Evolutionary conservation across 2,113 vertebrate species (phyloP).

Genomic region (Limanda limanda): DNA sequence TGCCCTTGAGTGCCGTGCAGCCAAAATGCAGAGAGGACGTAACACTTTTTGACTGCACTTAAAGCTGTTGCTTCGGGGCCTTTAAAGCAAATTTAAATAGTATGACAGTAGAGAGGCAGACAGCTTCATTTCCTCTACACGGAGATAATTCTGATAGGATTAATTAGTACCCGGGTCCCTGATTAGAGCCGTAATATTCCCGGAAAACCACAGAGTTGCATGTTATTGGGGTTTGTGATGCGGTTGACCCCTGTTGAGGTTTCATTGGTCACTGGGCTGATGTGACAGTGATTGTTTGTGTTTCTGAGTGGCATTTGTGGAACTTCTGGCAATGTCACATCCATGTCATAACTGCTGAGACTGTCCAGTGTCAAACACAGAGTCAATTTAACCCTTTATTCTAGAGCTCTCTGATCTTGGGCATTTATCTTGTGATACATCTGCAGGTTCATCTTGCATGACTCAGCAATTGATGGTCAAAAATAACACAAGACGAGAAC

Average conservation of each 20-base stretch:
- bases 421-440: not conserved
- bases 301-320: constrained; percentile 10
- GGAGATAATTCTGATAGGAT: constrained; percentile 4
- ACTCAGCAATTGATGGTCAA: not conserved
- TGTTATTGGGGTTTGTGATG: not conserved
- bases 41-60: constrained; percentile 50
- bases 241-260: not conserved
- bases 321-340: constrained; percentile 11
- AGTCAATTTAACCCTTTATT: not conserved
- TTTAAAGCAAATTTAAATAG: constrained; percentile 16
- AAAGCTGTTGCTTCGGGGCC: constrained; percentile 35
- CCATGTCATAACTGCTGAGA: constrained; percentile 1
- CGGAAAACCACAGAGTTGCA: not conserved
- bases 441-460: not conserved
- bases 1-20: constrained; percentile 59
- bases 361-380: not conserved
- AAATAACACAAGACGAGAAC: not conserved
- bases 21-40: constrained; percentile 60
- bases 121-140: constrained; percentile 20
- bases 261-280: constrained; percentile 12
- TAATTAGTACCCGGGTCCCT: not conserved
- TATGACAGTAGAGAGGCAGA: constrained; percentile 1
- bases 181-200: constrained; percentile 15
- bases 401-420: not conserved
- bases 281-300: not conserved